Conservation (phyloP, 2,797 vertebrate genomes). For the Tadarida brasiliensis region DNA sequence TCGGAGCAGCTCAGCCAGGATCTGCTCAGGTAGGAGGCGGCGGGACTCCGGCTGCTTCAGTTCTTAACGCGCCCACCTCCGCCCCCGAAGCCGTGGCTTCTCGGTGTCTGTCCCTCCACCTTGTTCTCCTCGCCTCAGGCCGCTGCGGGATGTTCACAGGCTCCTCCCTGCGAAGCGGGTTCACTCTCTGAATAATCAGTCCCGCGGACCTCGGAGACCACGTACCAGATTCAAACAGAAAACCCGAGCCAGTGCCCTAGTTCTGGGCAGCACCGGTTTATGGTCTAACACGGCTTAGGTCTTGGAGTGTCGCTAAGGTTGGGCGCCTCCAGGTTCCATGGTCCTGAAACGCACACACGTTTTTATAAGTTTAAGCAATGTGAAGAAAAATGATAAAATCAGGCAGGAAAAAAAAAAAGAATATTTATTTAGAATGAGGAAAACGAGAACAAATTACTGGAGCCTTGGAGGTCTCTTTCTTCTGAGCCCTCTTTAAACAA, state of each 20-base stretch:
- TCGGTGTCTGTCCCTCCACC: no score
- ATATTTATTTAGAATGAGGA: background rate
- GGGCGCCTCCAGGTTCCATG: background rate
- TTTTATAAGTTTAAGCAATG: background rate
- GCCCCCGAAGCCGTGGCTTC: background rate
- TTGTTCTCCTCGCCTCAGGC: background rate
- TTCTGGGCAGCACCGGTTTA: background rate
- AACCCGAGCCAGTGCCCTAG: background rate
- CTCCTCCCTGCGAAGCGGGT: background rate
- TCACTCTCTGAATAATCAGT: background rate
- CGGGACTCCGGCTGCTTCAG: background rate
- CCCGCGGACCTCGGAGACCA: background rate
- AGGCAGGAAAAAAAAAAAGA: background rate
- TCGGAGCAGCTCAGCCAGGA: constrained; percentile 91
- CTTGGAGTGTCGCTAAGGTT: background rate
- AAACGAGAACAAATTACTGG: background rate
- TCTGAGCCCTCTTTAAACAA: background rate
- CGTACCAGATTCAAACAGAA: background rate
- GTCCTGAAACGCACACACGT: background rate
- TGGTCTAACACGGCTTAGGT: background rate
- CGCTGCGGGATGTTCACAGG: fast-evolving
- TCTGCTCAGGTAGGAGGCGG: constrained; percentile 87
- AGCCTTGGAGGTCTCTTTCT: background rate
- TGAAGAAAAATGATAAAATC: background rate
- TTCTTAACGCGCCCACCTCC: background rate